Percentiles rank a stretch among this genome's conserved stretches.
Conservation (phyloP, 2,888 invertebrate species). For the Sarcophaga variegata region DNA sequence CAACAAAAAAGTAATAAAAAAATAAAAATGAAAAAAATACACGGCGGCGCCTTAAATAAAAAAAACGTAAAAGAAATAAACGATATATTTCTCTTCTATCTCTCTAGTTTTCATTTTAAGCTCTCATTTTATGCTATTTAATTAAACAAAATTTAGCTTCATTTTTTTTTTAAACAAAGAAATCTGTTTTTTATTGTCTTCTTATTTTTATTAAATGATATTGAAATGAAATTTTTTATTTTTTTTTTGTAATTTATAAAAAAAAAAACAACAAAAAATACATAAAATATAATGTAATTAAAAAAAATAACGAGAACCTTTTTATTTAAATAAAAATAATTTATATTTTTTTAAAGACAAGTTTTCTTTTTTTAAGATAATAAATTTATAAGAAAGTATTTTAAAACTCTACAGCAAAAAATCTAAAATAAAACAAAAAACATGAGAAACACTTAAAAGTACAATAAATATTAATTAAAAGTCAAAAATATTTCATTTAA, state of each 20-base stretch:
- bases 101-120: constrained; percentile 57
- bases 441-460: constrained; percentile 42
- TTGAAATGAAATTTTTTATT: constrained; percentile 67
- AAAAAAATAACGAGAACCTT: constrained; percentile 55
- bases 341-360: constrained; percentile 29
- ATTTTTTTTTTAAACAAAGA: constrained; percentile 61
- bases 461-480: background rate
- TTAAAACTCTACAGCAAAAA: constrained; percentile 42
- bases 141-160: constrained; percentile 63
- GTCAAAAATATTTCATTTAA: background rate
- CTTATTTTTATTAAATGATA: constrained; percentile 64
- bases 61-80: constrained; percentile 64
- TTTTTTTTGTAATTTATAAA: constrained; percentile 71
- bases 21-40: constrained; percentile 51
- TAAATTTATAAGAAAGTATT: constrained; percentile 9
- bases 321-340: constrained; percentile 56
- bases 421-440: constrained; percentile 33
- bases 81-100: constrained; percentile 50
- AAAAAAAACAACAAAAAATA: constrained; percentile 54
- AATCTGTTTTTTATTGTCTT: constrained; percentile 60
- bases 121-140: constrained; percentile 56
- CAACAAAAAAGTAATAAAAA: constrained; percentile 27
- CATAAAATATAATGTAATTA: constrained; percentile 67
- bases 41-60: constrained; percentile 71
- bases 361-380: constrained; percentile 9